phyloP scores from a whole-genome alignment of 2,797 vertebrate species.

The Muraenolepis orangiensis region DNA sequence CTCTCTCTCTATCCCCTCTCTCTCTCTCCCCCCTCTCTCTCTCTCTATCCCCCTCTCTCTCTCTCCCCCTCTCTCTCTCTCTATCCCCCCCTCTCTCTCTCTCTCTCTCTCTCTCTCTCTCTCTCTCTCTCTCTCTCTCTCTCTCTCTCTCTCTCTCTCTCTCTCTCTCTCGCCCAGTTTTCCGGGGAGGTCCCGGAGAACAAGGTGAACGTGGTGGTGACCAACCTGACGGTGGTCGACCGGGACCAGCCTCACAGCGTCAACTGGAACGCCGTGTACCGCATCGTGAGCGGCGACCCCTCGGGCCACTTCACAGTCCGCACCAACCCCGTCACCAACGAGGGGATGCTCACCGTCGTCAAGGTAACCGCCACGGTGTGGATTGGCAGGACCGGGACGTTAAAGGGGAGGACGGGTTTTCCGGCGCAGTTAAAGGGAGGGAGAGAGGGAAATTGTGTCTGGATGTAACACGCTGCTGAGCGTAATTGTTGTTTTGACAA shows the following conservation, averaged over 20 bases:
- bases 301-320: slow-evolving; percentile 88
- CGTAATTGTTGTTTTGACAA: no score
- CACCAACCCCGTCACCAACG: slow-evolving; percentile 91
- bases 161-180: slow-evolving; percentile 70
- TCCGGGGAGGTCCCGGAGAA: slow-evolving; percentile 93
- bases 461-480: no score
- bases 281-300: slow-evolving; percentile 92
- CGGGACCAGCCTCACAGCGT: slow-evolving; percentile 92
- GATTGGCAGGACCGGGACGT: no score
- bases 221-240: slow-evolving; percentile 92
- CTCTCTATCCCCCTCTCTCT: background rate
- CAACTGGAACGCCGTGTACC: slow-evolving; percentile 96
- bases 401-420: no score
- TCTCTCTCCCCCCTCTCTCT: slow-evolving; percentile 12
- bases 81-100: background rate
- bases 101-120: slow-evolving; percentile 11
- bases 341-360: slow-evolving; percentile 91
- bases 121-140: slow-evolving; percentile 21
- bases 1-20: background rate
- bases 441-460: no score
- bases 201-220: slow-evolving; percentile 86
- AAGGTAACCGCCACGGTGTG: slow-evolving; percentile 76
- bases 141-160: slow-evolving; percentile 17
- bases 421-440: no score
- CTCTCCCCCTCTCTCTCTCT: background rate